Evolutionary conservation across 2,113 vertebrate species (phyloP), one percentile per base, ranked within the genome.

Genomic region (Eulemur rufifrons): DNA sequence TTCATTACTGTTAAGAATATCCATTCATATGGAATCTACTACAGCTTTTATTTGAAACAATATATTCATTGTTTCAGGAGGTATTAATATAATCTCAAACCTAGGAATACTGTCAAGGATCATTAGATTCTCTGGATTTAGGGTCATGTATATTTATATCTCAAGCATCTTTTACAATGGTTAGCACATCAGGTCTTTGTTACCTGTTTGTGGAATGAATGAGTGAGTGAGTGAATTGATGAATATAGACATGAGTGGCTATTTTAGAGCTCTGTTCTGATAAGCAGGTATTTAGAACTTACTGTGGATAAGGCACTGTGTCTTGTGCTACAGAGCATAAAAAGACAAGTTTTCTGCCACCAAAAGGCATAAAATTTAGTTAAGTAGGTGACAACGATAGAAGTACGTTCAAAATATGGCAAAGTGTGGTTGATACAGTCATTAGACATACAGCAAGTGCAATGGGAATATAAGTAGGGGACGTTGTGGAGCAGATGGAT

Each of bases 391-490:
- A 61, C 5, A 29, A 76, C 42, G 18, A 8, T 29, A 34, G 13
- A 73, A 54, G 0, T 68, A 7, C 14, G 20, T 27, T 50, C 11
- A 45, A n/a, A 66, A 54, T 81, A 47, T 64, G 2, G 18, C n/a
- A 5, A 29, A 85, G 2, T 42, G 4, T 7, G 6, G 13, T 63
- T 77, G 78, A 59, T 32, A 52, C 0, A 29, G 10, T 52, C 37
- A 42, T 11, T n/a, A 34, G 39, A 78, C 0, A 3, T 5, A 39
- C 1, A 32, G 15, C 8, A 25, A 63, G 13, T 6, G 2, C 14
- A 17, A 1, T 15, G 13, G 45, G 8, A 63, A 5, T 1, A 23
- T 6, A 18, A 37, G 15, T 2, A 27, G 2, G 15, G 12, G 0
- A 12, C 32, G 47, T 27, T n/a, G 52, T 21, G 4, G 52, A 63